Evolutionary conservation across 1,140 invertebrate species (phyloP).

Genomic region (Drosophila serrata): DNA sequence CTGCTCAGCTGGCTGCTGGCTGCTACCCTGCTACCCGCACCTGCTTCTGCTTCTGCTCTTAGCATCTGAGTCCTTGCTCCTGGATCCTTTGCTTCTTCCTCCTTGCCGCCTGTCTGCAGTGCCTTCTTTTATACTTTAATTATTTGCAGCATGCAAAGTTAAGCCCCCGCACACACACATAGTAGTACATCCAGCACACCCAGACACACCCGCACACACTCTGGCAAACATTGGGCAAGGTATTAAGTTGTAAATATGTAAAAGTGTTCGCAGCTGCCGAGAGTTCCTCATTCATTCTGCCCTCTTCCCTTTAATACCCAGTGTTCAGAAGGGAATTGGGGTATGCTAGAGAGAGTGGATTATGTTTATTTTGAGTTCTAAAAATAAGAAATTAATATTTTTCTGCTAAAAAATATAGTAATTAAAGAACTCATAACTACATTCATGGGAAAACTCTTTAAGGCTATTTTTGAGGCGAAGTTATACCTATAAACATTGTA

Average conservation of each 20-base stretch:
- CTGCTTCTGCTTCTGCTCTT: background rate
- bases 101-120: conserved; percentile 25
- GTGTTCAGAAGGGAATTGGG: background rate
- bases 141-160: conserved; percentile 81
- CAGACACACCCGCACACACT: conserved; percentile 21
- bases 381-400: background rate
- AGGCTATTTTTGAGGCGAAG: background rate
- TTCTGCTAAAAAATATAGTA: background rate
- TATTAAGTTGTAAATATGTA: conserved; percentile 82
- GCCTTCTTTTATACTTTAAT: conserved; percentile 77
- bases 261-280: conserved; percentile 55
- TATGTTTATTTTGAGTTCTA: background rate
- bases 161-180: conserved; percentile 44
- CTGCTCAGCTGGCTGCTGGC: conserved; percentile 62
- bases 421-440: rapidly evolving
- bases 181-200: conserved; percentile 12
- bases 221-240: conserved; percentile 62
- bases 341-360: background rate
- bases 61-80: background rate
- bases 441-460: background rate
- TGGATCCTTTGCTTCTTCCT: conserved; percentile 9
- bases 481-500: no score
- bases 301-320: conserved; percentile 10
- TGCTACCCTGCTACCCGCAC: background rate
- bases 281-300: conserved; percentile 43